phyloP scores from a whole-genome alignment of 2,888 invertebrate genomes.

The Limnephilus rhombicus region DNA sequence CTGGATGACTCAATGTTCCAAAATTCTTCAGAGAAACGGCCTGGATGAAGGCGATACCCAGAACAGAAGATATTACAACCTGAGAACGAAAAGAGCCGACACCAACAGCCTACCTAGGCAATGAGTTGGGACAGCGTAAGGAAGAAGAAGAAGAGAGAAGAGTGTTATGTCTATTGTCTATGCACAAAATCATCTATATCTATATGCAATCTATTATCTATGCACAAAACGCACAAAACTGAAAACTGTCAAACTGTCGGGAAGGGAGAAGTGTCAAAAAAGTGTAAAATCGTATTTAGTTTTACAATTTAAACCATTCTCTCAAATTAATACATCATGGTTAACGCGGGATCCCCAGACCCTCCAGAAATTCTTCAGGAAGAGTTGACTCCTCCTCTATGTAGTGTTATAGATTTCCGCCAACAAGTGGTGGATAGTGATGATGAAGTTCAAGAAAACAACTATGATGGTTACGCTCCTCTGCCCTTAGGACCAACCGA shows the following conservation, averaged over 20 bases:
- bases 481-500: slow-evolving; percentile 75
- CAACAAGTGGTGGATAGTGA: slow-evolving; percentile 72
- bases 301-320: slow-evolving; percentile 2
- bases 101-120: too few species aligned
- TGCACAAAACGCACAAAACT: not conserved
- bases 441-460: slow-evolving; percentile 76
- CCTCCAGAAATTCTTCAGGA: slow-evolving; percentile 75
- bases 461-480: slow-evolving; percentile 78
- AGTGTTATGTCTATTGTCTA: too few species aligned
- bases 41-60: too few species aligned
- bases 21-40: too few species aligned
- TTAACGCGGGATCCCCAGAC: slow-evolving; percentile 74
- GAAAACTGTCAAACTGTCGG: slow-evolving; percentile 1
- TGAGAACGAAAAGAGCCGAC: too few species aligned
- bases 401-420: slow-evolving; percentile 72
- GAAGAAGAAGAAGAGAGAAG: too few species aligned
- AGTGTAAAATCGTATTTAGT: not conserved
- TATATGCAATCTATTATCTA: too few species aligned
- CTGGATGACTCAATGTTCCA: too few species aligned
- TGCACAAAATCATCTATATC: too few species aligned
- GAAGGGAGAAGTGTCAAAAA: not conserved
- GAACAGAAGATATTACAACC: too few species aligned
- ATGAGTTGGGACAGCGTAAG: too few species aligned
- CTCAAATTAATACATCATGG: slow-evolving; percentile 69
- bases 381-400: slow-evolving; percentile 73